Conservation (phyloP, 2,113 vertebrate species). For the Cochlearius cochlearius region DNA sequence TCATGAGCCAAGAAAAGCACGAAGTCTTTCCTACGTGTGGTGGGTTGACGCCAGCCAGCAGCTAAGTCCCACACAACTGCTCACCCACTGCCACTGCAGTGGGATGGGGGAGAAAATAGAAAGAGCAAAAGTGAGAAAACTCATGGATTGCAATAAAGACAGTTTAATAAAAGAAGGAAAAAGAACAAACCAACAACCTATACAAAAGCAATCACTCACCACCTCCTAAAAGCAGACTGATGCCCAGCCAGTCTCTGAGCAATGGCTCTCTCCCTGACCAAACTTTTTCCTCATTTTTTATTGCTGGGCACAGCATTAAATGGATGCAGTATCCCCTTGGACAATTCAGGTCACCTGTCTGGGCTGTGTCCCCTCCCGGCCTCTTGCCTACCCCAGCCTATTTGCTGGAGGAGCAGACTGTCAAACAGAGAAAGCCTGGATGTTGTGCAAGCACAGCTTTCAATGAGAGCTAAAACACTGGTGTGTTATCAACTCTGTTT, state of each 20-base stretch:
- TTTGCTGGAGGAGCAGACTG: not conserved
- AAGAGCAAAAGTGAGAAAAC: not conserved
- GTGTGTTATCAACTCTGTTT: not conserved
- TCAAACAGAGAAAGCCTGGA: not conserved
- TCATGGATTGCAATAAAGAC: not conserved
- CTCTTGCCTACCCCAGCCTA: not conserved
- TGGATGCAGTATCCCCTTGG: not conserved
- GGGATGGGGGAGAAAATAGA: not conserved
- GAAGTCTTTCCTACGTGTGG: not conserved
- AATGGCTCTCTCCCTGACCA: not conserved
- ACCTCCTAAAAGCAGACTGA: not conserved
- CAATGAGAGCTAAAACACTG: not conserved
- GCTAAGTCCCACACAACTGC: not conserved
- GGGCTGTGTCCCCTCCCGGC: not conserved
- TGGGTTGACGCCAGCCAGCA: not conserved
- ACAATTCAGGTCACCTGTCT: not conserved
- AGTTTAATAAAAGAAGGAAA: not conserved
- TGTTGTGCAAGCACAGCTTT: not conserved
- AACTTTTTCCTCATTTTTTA: not conserved
- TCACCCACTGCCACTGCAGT: not conserved
- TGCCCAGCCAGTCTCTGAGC: not conserved
- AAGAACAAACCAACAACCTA: not conserved
- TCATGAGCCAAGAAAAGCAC: not conserved
- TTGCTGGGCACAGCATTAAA: not conserved
- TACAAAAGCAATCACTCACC: not conserved